Conservation (phyloP, 2,888 invertebrate genomes). For the Morpho deidamia region DNA sequence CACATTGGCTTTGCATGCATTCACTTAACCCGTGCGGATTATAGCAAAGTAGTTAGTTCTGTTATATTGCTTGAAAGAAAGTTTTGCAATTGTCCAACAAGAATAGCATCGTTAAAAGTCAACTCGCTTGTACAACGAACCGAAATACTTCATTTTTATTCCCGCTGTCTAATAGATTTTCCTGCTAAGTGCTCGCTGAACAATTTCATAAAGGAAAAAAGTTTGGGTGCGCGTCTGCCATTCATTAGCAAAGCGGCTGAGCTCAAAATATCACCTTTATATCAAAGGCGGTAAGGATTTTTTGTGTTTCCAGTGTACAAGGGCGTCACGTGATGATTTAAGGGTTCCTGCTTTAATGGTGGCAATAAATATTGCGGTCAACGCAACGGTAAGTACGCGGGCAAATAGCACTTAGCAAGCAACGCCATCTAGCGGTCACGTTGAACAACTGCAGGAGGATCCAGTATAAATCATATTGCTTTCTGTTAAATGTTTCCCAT, state of each 20-base stretch:
- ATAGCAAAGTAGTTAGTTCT: no score
- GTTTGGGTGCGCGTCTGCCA: conserved; percentile 56
- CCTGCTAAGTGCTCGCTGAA: conserved; percentile 66
- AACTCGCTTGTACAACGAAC: conserved; percentile 23
- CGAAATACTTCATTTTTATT: conserved; percentile 39
- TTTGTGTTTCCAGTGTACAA: conserved; percentile 41
- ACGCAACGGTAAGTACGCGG: conserved; percentile 52
- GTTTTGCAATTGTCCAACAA: conserved; percentile 17
- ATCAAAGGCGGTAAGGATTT: conserved; percentile 1
- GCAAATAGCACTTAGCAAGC: conserved; percentile 59
- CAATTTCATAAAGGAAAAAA: conserved; percentile 69
- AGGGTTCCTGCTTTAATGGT: conserved; percentile 70
- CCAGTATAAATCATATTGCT: conserved; percentile 41
- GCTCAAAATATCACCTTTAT: conserved; percentile 10
- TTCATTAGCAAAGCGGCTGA: conserved; percentile 66
- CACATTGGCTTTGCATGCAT: no score
- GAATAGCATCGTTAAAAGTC: conserved; percentile 22
- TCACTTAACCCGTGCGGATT: no score
- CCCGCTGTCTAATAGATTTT: conserved; percentile 61
- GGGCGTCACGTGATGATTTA: conserved; percentile 77
- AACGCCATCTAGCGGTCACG: conserved; percentile 55
- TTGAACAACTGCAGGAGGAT: conserved; percentile 35
- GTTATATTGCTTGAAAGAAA: no score
- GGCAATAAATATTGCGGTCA: conserved; percentile 76
- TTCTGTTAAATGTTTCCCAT: conserved; percentile 11